Evolutionary conservation across 2,888 invertebrate species (phyloP).

Genomic region (Pollenia griseotomentosa): DNA sequence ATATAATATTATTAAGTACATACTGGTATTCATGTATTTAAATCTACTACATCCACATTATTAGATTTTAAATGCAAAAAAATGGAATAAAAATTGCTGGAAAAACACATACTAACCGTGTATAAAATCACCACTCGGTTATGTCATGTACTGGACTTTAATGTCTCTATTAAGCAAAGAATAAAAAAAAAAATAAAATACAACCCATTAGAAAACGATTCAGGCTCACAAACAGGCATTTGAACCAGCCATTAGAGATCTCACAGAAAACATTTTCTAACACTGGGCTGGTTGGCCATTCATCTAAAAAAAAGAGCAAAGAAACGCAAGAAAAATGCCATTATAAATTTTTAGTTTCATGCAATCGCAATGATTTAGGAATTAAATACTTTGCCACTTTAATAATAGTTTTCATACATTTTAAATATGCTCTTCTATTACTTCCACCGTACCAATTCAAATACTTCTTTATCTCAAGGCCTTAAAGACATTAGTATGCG

Average conservation of each 20-base stretch:
- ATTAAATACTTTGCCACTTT: constrained; percentile 66
- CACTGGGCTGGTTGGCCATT: constrained; percentile 14
- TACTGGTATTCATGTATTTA: constrained; percentile 62
- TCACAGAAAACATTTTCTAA: background rate
- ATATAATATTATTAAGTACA: constrained; percentile 59
- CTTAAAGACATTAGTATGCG: constrained; percentile 17
- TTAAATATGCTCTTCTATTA: constrained; percentile 42
- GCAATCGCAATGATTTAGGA: constrained; percentile 59
- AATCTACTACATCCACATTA: constrained; percentile 58
- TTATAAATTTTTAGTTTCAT: constrained; percentile 74
- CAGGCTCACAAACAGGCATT: constrained; percentile 26
- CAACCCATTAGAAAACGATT: constrained; percentile 53
- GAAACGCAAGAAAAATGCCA: constrained; percentile 53
- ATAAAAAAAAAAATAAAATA: constrained; percentile 19
- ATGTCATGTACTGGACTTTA: constrained; percentile 68
- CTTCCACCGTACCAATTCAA: constrained; percentile 67
- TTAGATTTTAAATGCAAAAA: constrained; percentile 42
- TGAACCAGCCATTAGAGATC: constrained; percentile 34
- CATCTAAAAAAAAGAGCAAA: background rate
- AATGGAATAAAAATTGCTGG: constrained; percentile 7
- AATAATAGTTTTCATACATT: constrained; percentile 60
- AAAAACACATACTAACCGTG: constrained; percentile 39
- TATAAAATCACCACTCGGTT: constrained; percentile 58
- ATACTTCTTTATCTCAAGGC: background rate
- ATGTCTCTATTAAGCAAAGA: constrained; percentile 70